These are phyloP conservation scores for Nemapogon koenigi DNA, from an alignment of 2,888 invertebrate species.

Conservation along the genomic window DNA sequence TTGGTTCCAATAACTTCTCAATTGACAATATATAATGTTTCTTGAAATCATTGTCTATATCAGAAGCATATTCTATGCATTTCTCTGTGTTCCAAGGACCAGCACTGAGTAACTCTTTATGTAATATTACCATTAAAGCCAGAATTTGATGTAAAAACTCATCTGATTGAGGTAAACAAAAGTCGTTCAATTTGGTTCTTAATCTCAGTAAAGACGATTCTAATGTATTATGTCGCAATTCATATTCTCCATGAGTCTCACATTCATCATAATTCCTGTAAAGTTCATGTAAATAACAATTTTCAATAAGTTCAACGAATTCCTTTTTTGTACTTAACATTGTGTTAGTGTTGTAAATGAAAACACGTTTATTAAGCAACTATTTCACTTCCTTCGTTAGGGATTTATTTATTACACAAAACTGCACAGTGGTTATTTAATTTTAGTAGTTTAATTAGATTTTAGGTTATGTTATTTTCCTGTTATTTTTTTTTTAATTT, in stretches of 20 bases:
- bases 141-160: conserved; percentile 20
- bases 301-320: too few relatives aligned
- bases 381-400: too few relatives aligned
- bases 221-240: conserved; percentile 26
- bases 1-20: conserved; percentile 23
- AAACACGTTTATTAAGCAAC: too few relatives aligned
- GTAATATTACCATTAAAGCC: conserved; percentile 31
- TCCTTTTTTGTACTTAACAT: too few relatives aligned
- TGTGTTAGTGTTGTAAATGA: too few relatives aligned
- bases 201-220: conserved; percentile 10
- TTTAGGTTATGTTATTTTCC: too few relatives aligned
- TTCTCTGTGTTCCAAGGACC: conserved; percentile 32
- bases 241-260: conserved; percentile 31
- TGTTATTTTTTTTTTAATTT: too few relatives aligned
- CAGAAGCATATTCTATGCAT: conserved; percentile 23
- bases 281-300: conserved; percentile 35
- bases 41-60: conserved; percentile 30
- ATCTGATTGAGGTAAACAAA: conserved; percentile 21
- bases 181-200: conserved; percentile 21
- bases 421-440: too few relatives aligned
- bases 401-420: too few relatives aligned
- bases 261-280: conserved; percentile 31
- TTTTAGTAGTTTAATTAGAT: too few relatives aligned
- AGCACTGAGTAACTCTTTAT: conserved; percentile 29
- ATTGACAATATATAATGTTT: conserved; percentile 25